These are phyloP conservation scores for Nycteola revayana DNA, from an alignment of 2,888 invertebrate species.

Conservation along the genomic window DNA sequence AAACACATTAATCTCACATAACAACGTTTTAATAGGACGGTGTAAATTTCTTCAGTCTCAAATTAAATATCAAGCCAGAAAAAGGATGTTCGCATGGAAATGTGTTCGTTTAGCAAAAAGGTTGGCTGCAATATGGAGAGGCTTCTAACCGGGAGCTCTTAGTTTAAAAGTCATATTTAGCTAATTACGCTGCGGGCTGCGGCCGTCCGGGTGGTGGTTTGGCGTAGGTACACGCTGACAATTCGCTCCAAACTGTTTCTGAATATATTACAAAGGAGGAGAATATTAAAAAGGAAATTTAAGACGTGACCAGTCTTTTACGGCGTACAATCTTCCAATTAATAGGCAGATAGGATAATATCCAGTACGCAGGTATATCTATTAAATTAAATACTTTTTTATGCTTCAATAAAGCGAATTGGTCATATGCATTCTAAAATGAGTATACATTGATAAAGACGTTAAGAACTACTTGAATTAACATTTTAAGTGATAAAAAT, in stretches of 20 bases:
- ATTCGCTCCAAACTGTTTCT: constrained; percentile 48
- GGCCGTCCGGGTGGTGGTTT: constrained; percentile 47
- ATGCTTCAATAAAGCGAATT: constrained; percentile 12
- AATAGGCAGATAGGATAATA: constrained; percentile 18
- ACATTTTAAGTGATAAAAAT: constrained; percentile 2
- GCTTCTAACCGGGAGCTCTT: constrained; percentile 54
- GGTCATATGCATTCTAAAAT: constrained; percentile 11
- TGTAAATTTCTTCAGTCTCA: constrained; percentile 51
- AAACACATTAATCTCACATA: constrained; percentile 40
- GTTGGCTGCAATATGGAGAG: constrained; percentile 49
- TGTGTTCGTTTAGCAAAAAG: constrained; percentile 55
- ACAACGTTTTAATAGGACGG: constrained; percentile 50
- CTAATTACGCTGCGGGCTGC: constrained; percentile 65
- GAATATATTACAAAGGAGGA: constrained; percentile 43
- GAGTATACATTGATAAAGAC: constrained; percentile 9
- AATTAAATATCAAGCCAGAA: constrained; percentile 46
- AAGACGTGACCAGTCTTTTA: constrained; percentile 32
- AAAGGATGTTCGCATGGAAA: constrained; percentile 48
- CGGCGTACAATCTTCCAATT: constrained; percentile 29
- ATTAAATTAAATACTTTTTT: constrained; percentile 16
- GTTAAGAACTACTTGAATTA: constrained; percentile 11
- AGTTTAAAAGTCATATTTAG: constrained; percentile 75
- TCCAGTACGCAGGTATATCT: constrained; percentile 13
- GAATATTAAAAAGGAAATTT: constrained; percentile 39
- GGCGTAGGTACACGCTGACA: constrained; percentile 39